phyloP scores from a whole-genome alignment of 2,888 invertebrate species.

The Branchellion lobata region DNA sequence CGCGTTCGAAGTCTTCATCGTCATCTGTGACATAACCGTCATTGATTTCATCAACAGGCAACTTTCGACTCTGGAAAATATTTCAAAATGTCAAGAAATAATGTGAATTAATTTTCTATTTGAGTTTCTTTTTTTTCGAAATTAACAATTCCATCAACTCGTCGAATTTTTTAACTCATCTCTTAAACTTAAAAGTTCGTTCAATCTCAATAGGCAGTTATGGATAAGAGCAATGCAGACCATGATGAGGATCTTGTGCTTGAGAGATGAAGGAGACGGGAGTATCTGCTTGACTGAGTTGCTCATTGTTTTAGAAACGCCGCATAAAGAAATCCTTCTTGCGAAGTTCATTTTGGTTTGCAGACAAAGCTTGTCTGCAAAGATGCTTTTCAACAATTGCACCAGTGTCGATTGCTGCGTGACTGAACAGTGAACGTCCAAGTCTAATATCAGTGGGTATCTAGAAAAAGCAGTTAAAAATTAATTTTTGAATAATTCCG shows the following conservation, averaged over 20 bases:
- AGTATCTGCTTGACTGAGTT: conserved; percentile 53
- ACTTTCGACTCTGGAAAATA: conserved; percentile 65
- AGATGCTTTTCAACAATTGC: conserved; percentile 56
- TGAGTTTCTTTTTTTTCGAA: no score
- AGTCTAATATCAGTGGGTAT: conserved; percentile 65
- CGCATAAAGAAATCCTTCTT: not conserved
- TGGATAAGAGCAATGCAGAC: no score
- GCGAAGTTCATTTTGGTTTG: not conserved
- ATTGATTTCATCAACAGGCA: conserved; percentile 57
- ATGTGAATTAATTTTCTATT: no score
- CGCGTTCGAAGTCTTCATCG: conserved; percentile 64
- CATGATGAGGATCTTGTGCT: conserved; percentile 61
- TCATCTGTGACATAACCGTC: conserved; percentile 66
- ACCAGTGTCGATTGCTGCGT: conserved; percentile 63
- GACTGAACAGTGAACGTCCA: conserved; percentile 65
- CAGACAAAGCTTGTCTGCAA: conserved; percentile 60
- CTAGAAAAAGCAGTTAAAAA: no score
- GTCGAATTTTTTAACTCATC: no score
- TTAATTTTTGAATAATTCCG: no score
- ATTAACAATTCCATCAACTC: no score
- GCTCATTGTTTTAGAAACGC: conserved; percentile 47
- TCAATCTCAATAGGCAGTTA: no score
- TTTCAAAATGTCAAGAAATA: no score
- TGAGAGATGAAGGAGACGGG: conserved; percentile 61
- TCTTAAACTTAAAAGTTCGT: no score